Evolutionary conservation across 2,888 invertebrate species (phyloP).

Genomic region (Nomada hirtipes): DNA sequence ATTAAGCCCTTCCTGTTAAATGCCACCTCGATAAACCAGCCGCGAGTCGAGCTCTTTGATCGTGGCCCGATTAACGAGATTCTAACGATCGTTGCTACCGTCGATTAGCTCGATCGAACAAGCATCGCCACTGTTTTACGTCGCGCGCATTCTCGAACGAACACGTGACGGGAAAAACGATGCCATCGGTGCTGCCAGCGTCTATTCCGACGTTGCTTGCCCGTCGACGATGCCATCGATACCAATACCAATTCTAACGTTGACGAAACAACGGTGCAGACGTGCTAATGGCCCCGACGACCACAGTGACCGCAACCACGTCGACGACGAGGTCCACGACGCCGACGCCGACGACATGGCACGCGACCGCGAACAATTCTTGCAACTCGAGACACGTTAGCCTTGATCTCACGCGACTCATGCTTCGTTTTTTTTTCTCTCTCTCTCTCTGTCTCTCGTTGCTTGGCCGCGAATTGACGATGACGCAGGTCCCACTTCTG

Average conservation of each 20-base stretch:
- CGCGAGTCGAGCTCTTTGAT: background rate
- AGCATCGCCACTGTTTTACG: conserved; percentile 45
- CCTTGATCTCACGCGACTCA: conserved; percentile 65
- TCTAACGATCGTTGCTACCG: conserved; percentile 12
- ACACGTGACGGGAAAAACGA: conserved; percentile 24
- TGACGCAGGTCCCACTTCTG: conserved; percentile 36
- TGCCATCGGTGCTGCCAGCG: conserved; percentile 9
- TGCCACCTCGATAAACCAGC: background rate
- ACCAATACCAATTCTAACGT: conserved; percentile 33
- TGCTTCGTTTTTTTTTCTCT: conserved; percentile 35
- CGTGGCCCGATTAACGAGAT: conserved; percentile 39
- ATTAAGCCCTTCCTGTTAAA: too few relatives aligned
- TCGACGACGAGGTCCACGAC: conserved; percentile 12
- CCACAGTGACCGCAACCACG: background rate
- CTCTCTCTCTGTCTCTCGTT: conserved; percentile 18
- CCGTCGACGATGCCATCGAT: conserved; percentile 12
- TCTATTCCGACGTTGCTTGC: conserved; percentile 28
- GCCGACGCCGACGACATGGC: conserved; percentile 65
- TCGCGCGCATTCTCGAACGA: conserved; percentile 1
- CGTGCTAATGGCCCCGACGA: conserved; percentile 22
- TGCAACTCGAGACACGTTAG: conserved; percentile 72
- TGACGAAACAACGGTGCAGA: conserved; percentile 6
- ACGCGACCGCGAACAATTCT: conserved; percentile 74
- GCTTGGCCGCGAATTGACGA: conserved; percentile 12
- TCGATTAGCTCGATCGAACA: conserved; percentile 20